Evolutionary conservation across 2,113 vertebrate species (phyloP), one percentile per base, ranked within the genome.

Genomic region (Castor canadensis): DNA sequence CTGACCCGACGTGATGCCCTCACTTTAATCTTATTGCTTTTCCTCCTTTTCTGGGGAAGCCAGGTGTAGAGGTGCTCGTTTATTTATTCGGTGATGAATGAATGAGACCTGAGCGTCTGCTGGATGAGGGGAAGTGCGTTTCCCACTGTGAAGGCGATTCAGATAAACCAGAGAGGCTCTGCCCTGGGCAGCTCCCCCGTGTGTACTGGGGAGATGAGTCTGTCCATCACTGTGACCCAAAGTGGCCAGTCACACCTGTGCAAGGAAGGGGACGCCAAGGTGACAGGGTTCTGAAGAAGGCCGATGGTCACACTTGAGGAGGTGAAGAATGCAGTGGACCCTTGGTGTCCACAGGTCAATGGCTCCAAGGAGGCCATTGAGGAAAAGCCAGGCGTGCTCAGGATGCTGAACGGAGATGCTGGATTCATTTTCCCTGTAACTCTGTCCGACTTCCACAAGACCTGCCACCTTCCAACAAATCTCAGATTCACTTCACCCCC

Each of bases 221-320:
- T 60, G 32, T 40, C 3, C 28, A 5, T 12, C 4, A 22, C 38
- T 17, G 0, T 0, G 5, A 11, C 10, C 13, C 13, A 8, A 6
- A 58, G 66, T 12, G n/a, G 19, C 32, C 8, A 24, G 32, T 19
- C 9, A 5, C 52, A 1, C 8, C 3, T 30, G 49, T 2, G 4
- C 8, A 17, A 35, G 30, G 58, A 16, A 54, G 22, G 9, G 49
- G 24, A 35, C 49, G 58, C 12, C 17, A 6, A 5, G 12, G 20
- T 3, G 15, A 11, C 12, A 6, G 69, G 7, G 32, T 58, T 69
- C 32, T 40, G 9, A 30, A 13, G 54, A 19, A 20, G 40, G 43
- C 0, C 0, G 26, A 12, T 40, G 4, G 38, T 35, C 28, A 32
- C 47, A 32, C 10, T n/a, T n/a, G n/a, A n/a, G n/a, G n/a, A n/a